These are phyloP conservation scores for Helicorthomorpha holstii DNA, from an alignment of 1,140 invertebrate genomes.

Conservation along the genomic window DNA sequence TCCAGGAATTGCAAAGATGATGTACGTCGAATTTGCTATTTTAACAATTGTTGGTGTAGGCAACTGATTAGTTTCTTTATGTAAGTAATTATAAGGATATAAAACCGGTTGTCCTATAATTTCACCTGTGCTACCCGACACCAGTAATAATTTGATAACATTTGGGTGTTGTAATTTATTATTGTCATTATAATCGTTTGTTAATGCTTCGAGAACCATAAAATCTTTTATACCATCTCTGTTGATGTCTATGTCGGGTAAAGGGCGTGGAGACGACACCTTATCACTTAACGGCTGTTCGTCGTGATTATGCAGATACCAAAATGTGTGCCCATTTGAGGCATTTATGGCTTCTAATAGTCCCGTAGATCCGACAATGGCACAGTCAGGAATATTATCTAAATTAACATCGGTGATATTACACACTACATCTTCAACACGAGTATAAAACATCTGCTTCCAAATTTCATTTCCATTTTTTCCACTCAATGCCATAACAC, in stretches of 20 bases:
- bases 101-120: no score
- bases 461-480: background rate
- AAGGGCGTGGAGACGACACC: background rate
- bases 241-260: background rate
- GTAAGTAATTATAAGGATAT: no score
- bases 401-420: conserved; percentile 2
- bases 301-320: conserved; percentile 2
- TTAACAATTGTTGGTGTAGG: no score
- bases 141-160: no score
- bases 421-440: background rate
- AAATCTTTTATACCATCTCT: background rate
- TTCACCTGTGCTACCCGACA: no score
- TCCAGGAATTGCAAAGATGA: no score
- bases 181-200: no score
- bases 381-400: background rate
- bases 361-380: background rate
- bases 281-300: background rate
- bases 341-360: conserved; percentile 1
- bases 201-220: no score
- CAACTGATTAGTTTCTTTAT: no score
- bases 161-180: no score
- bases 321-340: conserved; percentile 3
- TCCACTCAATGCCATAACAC: background rate
- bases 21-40: no score
- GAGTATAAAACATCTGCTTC: conserved; percentile 1